Evolutionary conservation across 1,140 invertebrate genomes (phyloP).

Genomic region (Maconellicoccus hirsutus): DNA sequence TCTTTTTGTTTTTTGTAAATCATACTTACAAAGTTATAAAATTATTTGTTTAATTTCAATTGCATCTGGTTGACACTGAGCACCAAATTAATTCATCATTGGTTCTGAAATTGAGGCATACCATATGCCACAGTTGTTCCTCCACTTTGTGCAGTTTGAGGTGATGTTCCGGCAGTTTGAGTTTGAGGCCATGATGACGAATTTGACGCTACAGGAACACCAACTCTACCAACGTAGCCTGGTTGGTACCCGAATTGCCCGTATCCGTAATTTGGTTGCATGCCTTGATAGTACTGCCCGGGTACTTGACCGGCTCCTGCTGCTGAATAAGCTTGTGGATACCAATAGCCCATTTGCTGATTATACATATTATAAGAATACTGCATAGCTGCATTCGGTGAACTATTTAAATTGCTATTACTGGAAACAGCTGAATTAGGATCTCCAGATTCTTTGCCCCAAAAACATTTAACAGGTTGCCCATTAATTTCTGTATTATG

Average conservation of each 20-base stretch:
- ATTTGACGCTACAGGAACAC: neutral
- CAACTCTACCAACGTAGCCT: neutral
- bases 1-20: constrained; percentile 10
- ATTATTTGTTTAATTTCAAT: constrained; percentile 1
- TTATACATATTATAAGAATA: constrained; percentile 52
- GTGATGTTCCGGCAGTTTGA: constrained; percentile 12
- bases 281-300: constrained; percentile 27
- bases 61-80: neutral
- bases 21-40: neutral
- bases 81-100: neutral
- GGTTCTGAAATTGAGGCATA: constrained; percentile 17
- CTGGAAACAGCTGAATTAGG: constrained; percentile 45
- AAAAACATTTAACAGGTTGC: constrained; percentile 95
- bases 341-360: constrained; percentile 70
- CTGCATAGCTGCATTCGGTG: constrained; percentile 39
- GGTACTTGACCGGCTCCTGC: constrained; percentile 23
- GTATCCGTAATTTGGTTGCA: constrained; percentile 23
- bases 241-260: neutral
- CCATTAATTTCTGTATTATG: constrained; percentile 96
- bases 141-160: constrained; percentile 14
- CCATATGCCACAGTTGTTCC: constrained; percentile 8
- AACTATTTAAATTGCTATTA: constrained; percentile 43
- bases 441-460: constrained; percentile 90
- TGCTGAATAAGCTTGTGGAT: constrained; percentile 43
- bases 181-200: neutral